Conservation (phyloP, 2,797 vertebrate genomes). For the Meriones psammophilus region DNA sequence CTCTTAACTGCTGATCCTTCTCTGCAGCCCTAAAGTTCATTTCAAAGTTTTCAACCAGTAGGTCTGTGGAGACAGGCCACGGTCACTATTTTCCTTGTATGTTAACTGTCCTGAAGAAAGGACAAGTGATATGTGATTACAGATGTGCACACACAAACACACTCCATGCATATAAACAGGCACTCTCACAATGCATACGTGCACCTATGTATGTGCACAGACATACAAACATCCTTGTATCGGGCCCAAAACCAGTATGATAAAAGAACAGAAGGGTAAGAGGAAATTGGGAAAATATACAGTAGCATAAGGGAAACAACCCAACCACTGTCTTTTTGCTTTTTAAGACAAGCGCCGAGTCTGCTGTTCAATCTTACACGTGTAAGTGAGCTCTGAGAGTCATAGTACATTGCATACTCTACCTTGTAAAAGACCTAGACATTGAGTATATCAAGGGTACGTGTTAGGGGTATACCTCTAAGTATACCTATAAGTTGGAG, state of each 20-base stretch:
- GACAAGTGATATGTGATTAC: too few relatives aligned
- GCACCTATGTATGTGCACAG: neutral
- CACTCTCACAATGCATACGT: accelerated
- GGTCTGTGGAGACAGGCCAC: neutral
- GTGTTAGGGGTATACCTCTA: neutral
- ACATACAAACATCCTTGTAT: too few relatives aligned
- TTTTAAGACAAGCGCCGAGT: neutral
- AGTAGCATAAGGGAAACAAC: conserved; percentile 3
- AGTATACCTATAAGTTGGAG: neutral
- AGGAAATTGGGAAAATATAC: neutral
- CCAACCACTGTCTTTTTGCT: neutral
- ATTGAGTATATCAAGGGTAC: neutral
- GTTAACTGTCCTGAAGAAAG: neutral
- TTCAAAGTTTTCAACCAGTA: neutral
- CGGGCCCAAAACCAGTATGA: neutral
- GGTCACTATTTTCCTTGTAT: neutral
- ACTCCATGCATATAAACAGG: too few relatives aligned
- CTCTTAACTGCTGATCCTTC: neutral
- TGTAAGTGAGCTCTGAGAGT: neutral
- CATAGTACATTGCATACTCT: neutral
- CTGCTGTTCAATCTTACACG: neutral
- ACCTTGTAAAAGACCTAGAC: conserved; percentile 5
- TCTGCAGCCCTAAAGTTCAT: neutral
- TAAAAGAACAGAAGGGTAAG: neutral
- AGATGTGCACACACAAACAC: too few relatives aligned